Percentiles rank a stretch among this genome's conserved stretches.
Evolutionary conservation across 2,113 vertebrate genomes (phyloP).

Genomic region (Melozone crissalis): DNA sequence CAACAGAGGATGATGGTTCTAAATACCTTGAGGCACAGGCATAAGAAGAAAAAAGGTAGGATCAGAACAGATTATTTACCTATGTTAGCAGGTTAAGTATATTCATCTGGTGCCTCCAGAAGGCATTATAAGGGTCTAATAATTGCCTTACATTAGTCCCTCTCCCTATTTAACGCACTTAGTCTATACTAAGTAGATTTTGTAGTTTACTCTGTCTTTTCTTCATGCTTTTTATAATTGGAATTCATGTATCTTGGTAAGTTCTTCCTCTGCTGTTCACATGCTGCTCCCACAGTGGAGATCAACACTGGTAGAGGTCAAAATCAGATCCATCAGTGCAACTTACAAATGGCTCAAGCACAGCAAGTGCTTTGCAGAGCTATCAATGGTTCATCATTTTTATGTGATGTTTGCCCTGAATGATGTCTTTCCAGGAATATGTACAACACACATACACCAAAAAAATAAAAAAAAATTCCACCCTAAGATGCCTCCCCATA

Average conservation of each 20-base stretch:
- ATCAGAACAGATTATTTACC: not conserved
- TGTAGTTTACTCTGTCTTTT: not conserved
- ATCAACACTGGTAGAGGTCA: not conserved
- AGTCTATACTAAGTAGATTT: not conserved
- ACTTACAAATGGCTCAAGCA: not conserved
- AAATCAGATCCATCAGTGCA: not conserved
- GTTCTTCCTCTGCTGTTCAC: not conserved
- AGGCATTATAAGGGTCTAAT: not conserved
- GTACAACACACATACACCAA: not conserved
- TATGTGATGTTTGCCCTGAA: not conserved
- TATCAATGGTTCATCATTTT: not conserved
- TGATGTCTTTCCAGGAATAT: not conserved
- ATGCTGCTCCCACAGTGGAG: not conserved
- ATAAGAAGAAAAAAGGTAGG: not conserved
- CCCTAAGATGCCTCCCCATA: not conserved
- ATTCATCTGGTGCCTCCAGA: not conserved
- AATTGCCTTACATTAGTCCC: not conserved
- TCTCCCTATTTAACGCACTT: not conserved
- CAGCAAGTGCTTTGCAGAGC: not conserved
- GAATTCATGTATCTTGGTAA: not conserved
- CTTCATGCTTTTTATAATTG: not conserved
- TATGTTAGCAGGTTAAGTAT: not conserved
- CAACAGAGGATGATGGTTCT: not conserved
- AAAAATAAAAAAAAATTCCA: rapidly evolving
- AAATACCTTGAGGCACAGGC: not conserved